phyloP scores from a whole-genome alignment of 2,888 invertebrate genomes.

The Noctua pronuba region DNA sequence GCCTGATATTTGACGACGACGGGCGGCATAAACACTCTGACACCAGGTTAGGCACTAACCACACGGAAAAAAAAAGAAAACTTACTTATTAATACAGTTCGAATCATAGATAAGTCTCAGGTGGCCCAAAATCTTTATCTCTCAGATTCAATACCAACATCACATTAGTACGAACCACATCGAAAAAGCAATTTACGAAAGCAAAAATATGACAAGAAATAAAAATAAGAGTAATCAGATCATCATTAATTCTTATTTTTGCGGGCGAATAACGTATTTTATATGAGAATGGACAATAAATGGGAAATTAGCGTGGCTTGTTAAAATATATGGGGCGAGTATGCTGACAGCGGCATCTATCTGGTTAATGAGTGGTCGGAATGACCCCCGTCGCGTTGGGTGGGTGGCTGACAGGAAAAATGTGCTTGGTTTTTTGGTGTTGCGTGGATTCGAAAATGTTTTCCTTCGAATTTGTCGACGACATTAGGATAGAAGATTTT shows the following conservation, averaged over 20 bases:
- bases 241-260: constrained; percentile 66
- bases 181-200: constrained; percentile 58
- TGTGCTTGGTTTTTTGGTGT: constrained; percentile 37
- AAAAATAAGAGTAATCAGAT: constrained; percentile 60
- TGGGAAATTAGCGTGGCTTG: constrained; percentile 74
- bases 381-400: constrained; percentile 67
- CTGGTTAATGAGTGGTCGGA: constrained; percentile 74
- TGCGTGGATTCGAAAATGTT: constrained; percentile 31
- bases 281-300: constrained; percentile 65
- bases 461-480: constrained; percentile 23
- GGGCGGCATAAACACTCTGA: too few species aligned
- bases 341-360: constrained; percentile 76
- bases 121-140: constrained; percentile 36
- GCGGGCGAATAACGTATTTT: constrained; percentile 58
- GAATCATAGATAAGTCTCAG: constrained; percentile 47
- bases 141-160: constrained; percentile 50
- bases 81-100: constrained; percentile 4
- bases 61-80: too few species aligned
- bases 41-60: too few species aligned
- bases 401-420: constrained; percentile 63
- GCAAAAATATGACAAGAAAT: constrained; percentile 62
- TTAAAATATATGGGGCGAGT: constrained; percentile 79
- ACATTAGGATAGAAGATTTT: constrained; percentile 15
- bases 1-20: too few species aligned
- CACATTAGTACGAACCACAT: constrained; percentile 43